These are phyloP conservation scores for Carpatolechia fugitivella DNA, from an alignment of 2,888 invertebrate genomes.

Conservation along the genomic window DNA sequence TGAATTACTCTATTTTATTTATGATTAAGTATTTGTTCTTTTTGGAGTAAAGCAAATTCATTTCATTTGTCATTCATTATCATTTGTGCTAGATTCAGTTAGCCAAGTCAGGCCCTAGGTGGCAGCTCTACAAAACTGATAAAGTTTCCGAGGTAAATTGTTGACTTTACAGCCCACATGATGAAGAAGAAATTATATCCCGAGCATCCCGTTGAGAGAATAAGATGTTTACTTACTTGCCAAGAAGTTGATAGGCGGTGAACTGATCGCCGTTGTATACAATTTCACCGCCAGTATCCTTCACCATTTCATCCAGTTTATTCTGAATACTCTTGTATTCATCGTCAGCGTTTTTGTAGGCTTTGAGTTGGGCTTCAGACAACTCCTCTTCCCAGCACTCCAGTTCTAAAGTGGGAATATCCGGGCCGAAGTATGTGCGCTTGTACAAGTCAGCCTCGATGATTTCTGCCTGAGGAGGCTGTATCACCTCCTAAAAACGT, in stretches of 20 bases:
- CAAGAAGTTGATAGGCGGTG: conserved; percentile 82
- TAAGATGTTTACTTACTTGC: conserved; percentile 73
- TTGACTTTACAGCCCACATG: too few species aligned
- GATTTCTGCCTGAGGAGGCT: conserved; percentile 66
- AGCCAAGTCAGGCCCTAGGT: too few species aligned
- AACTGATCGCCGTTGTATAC: conserved; percentile 83
- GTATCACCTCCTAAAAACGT: conserved; percentile 41
- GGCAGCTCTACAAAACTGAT: too few species aligned
- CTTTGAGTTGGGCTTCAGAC: conserved; percentile 81
- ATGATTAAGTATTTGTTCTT: too few species aligned
- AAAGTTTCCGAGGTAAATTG: too few species aligned
- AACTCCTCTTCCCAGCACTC: conserved; percentile 87
- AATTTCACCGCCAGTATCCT: conserved; percentile 80
- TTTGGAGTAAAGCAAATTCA: too few species aligned
- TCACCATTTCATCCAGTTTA: conserved; percentile 79
- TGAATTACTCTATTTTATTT: too few species aligned
- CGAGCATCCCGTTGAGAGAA: not conserved
- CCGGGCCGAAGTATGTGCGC: conserved; percentile 72
- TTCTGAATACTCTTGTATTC: conserved; percentile 83
- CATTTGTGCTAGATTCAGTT: too few species aligned
- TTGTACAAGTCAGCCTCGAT: conserved; percentile 72
- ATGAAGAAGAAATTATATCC: too few species aligned
- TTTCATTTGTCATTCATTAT: too few species aligned
- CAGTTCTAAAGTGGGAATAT: conserved; percentile 79
- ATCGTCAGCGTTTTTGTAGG: conserved; percentile 81